Conservation (phyloP, 2,888 invertebrate species). For the Onthophagus sagittarius region DNA sequence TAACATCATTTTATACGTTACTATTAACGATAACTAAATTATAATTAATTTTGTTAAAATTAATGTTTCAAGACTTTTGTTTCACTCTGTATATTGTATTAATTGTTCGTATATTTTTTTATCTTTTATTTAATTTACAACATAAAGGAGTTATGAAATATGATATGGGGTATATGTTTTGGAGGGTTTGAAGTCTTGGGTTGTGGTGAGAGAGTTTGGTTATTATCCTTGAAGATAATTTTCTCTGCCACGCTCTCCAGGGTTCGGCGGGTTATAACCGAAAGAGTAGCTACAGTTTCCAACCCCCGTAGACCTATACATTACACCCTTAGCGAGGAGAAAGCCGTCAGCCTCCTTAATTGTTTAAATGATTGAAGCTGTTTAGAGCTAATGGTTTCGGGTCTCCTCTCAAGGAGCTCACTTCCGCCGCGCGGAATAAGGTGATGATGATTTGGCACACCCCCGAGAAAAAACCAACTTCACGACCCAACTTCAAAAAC, state of each 20-base stretch:
- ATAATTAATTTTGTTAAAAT: too few species aligned
- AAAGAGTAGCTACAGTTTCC: constrained; percentile 10
- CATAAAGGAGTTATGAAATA: too few species aligned
- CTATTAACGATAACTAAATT: too few species aligned
- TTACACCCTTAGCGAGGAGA: constrained; percentile 15
- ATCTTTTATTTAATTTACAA: too few species aligned
- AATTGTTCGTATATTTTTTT: too few species aligned
- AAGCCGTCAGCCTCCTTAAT: constrained; percentile 1
- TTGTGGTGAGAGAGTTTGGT: background rate
- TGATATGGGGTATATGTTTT: too few species aligned
- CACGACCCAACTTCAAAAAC: too few species aligned
- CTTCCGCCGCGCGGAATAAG: background rate
- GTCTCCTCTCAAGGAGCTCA: background rate
- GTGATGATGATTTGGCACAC: background rate
- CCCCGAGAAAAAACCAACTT: background rate
- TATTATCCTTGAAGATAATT: background rate
- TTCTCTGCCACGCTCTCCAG: background rate
- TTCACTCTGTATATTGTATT: too few species aligned
- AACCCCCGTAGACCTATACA: constrained; percentile 26
- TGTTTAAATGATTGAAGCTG: constrained; percentile 8
- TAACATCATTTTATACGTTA: too few species aligned
- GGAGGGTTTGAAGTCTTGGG: too few species aligned
- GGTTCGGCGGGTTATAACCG: background rate
- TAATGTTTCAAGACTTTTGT: too few species aligned
- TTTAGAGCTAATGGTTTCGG: constrained; percentile 4